Evolutionary conservation across 2,888 invertebrate species (phyloP), one percentile per base, ranked within the genome.

Genomic region (Mythimna ferrago): DNA sequence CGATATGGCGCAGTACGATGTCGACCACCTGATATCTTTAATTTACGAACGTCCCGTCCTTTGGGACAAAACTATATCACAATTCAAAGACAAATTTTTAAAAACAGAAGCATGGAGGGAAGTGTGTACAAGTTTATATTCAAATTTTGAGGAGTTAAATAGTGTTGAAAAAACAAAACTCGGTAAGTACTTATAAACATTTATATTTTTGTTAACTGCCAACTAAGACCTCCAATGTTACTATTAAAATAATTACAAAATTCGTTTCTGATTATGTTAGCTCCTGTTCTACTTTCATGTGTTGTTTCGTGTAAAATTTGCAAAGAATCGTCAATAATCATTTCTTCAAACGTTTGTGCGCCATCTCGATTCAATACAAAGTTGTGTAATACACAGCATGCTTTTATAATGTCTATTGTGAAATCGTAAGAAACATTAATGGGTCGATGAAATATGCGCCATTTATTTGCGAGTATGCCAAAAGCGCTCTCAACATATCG

Each of bases 151-250:
- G 26, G 26, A 26, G 26, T 26, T 26, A 26, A 26, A 26, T 26
- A 26, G 26, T 26, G 26, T 26, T 26, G 26, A 26, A 26, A 26
- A 26, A 26, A 26, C 26, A 26, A 26, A 26, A 26, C 26, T 26
- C 26, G 26, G 26, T 26, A 26, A 26, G 26, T 26, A 26, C 26
- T 41, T 41, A 71, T 66, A 58, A 67, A 67, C 51, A 68, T 63
- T 70, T 73, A 73, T 73, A 73, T 73, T 69, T 73, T 64, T 54
- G 54, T 73, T 63, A 73, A 69, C 56, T 73, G 73, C 73, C 73
- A 73, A 71, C 71, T 64, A 71, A 73, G 71, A 56, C 26, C 73
- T 51, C 73, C 73, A 60, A 71, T 60, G 44, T 64, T 51, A 60
- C 73, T 71, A 70, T 71, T 44, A 44, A 44, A 44, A 44, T 44